Conservation (phyloP, 1,140 invertebrate genomes). For the Ridgeia piscesae region DNA sequence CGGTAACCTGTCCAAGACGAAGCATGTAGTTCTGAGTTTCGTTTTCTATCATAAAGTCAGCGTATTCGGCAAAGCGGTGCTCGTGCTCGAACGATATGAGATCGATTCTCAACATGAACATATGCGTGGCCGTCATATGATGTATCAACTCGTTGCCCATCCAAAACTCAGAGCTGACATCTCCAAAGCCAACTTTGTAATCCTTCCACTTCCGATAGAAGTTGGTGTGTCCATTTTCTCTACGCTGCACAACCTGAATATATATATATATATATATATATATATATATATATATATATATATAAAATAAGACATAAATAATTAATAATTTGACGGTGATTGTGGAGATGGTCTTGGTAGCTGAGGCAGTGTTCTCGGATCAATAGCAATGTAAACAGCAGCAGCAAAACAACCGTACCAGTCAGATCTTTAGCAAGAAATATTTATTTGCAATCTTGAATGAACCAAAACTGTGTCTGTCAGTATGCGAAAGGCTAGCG, state of each 20-base stretch:
- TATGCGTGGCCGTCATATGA: background rate
- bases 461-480: too few species aligned
- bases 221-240: constrained; percentile 33
- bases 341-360: too few species aligned
- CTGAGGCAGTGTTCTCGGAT: too few species aligned
- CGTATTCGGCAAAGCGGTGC: constrained; percentile 16
- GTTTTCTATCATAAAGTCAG: constrained; percentile 7
- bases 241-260: constrained; percentile 17
- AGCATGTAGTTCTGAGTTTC: background rate
- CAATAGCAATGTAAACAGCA: too few species aligned
- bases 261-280: too few species aligned
- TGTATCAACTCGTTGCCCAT: constrained; percentile 49
- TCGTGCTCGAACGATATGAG: constrained; percentile 15
- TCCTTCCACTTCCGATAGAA: constrained; percentile 64
- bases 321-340: too few species aligned
- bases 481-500: too few species aligned
- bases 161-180: constrained; percentile 61
- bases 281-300: too few species aligned
- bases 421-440: too few species aligned
- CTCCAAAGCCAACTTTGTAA: constrained; percentile 63
- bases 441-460: too few species aligned
- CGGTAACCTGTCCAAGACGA: background rate
- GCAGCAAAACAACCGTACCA: too few species aligned
- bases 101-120: constrained; percentile 23
- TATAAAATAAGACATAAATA: too few species aligned